A percentile compares a stretch with the other conserved stretches of the same genome.
Conservation (phyloP, 1,140 invertebrate genomes). For the Drosophila murphyi region DNA sequence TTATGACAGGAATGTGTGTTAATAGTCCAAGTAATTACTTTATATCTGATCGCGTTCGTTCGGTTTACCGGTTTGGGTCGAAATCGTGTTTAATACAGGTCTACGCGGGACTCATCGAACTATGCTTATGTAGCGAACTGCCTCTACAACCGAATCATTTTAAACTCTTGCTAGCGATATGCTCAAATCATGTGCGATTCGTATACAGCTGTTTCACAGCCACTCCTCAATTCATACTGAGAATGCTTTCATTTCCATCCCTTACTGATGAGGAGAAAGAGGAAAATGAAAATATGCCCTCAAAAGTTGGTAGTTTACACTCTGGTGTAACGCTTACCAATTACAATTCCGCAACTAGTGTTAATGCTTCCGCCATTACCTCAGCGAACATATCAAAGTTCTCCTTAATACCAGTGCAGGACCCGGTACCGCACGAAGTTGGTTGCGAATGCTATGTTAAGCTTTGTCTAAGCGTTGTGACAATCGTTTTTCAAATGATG, state of each 20-base stretch:
- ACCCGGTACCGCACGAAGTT: slow-evolving; percentile 13
- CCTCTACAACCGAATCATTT: slow-evolving; percentile 52
- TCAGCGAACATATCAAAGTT: background rate
- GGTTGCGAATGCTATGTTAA: slow-evolving; percentile 76
- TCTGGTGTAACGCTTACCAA: slow-evolving; percentile 1
- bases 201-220: slow-evolving; percentile 68
- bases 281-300: background rate
- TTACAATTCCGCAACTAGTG: background rate
- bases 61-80: slow-evolving; percentile 65
- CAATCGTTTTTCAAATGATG: slow-evolving; percentile 71
- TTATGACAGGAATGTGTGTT: slow-evolving; percentile 56
- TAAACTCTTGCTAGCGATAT: slow-evolving; percentile 56
- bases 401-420: background rate
- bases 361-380: background rate
- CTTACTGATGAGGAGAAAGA: slow-evolving; percentile 59
- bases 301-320: background rate
- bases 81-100: slow-evolving; percentile 75
- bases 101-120: slow-evolving; percentile 70
- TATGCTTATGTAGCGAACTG: slow-evolving; percentile 59
- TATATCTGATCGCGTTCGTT: slow-evolving; percentile 65
- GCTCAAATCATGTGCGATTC: slow-evolving; percentile 71
- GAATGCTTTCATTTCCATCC: slow-evolving; percentile 54
- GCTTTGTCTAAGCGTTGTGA: slow-evolving; percentile 75
- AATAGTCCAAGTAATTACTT: slow-evolving; percentile 61
- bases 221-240: slow-evolving; percentile 65